Percentiles rank a stretch among this genome's conserved stretches.
Evolutionary conservation across 2,797 vertebrate species (phyloP).

Genomic region (Hapalemur alaotrensis): DNA sequence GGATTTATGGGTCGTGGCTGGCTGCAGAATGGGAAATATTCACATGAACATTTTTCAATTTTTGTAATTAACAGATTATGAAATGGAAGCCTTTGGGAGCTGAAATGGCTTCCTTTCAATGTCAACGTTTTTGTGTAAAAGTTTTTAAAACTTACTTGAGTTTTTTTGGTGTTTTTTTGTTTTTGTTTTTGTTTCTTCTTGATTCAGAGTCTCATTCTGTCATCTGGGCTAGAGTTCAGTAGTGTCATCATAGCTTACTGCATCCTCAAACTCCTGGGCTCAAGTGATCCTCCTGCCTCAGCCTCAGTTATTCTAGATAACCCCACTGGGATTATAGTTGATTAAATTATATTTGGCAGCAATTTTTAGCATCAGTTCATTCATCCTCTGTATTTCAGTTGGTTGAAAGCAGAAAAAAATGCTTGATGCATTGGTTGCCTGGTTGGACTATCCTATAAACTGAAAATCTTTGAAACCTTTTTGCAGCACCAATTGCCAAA

Average conservation of each 20-base stretch:
- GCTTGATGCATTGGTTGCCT: neutral
- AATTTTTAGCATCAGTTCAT: neutral
- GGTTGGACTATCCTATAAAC: neutral
- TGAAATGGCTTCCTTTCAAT: conserved; percentile 17
- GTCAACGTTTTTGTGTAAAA: neutral
- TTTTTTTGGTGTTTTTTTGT: too few species aligned
- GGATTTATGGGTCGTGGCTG: neutral
- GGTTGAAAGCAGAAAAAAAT: neutral
- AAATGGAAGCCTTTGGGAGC: conserved; percentile 5
- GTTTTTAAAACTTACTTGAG: neutral
- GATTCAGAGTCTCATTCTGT: neutral
- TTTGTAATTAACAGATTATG: conserved; percentile 14
- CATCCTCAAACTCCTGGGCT: neutral
- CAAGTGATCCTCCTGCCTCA: neutral
- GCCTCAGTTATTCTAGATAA: neutral
- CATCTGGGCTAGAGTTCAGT: neutral
- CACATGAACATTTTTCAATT: neutral
- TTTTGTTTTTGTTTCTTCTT: too few species aligned
- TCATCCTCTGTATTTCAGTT: conserved; percentile 11
- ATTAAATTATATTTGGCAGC: neutral
- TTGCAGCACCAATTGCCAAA: neutral
- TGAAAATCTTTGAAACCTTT: conserved; percentile 7
- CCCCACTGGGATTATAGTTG: neutral
- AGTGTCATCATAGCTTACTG: neutral
- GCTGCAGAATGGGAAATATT: neutral